These are phyloP conservation scores for Drymodes brunneopygia DNA, from an alignment of 2,113 vertebrate genomes.

Conservation along the genomic window DNA sequence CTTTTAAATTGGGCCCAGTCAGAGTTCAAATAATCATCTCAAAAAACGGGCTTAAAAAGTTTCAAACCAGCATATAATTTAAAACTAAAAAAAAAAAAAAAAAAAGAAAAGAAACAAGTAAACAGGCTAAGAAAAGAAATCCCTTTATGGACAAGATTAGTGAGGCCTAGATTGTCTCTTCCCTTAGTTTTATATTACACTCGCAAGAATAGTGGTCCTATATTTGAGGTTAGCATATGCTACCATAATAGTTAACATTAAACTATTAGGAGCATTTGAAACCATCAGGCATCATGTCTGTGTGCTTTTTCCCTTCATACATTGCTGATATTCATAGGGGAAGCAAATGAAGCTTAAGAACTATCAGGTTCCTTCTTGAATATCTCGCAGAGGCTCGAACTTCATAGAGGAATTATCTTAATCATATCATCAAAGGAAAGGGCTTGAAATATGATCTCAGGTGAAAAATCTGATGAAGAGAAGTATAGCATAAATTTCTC, in stretches of 20 bases:
- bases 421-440: slow-evolving; percentile 68
- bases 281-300: not conserved
- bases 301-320: not conserved
- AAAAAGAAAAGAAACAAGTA: accelerated
- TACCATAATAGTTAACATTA: not conserved
- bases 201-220: not conserved
- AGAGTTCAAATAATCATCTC: not conserved
- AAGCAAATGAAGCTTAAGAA: slow-evolving; percentile 45
- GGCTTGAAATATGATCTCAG: slow-evolving; percentile 70
- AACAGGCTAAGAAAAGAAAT: not conserved
- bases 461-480: slow-evolving; percentile 54
- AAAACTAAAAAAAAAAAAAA: not conserved
- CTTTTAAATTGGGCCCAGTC: not conserved
- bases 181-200: not conserved
- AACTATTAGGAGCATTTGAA: slow-evolving; percentile 51
- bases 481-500: slow-evolving; percentile 72
- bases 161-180: not conserved
- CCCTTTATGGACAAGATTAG: not conserved
- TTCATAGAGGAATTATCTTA: slow-evolving; percentile 77
- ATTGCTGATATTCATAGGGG: not conserved
- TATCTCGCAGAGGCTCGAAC: slow-evolving; percentile 34
- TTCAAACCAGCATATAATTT: not conserved
- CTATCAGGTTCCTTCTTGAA: slow-evolving; percentile 58
- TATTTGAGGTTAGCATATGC: not conserved
- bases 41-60: not conserved